Conservation (phyloP, 1,140 invertebrate genomes). For the Pseudomyrmex flavicornis region DNA sequence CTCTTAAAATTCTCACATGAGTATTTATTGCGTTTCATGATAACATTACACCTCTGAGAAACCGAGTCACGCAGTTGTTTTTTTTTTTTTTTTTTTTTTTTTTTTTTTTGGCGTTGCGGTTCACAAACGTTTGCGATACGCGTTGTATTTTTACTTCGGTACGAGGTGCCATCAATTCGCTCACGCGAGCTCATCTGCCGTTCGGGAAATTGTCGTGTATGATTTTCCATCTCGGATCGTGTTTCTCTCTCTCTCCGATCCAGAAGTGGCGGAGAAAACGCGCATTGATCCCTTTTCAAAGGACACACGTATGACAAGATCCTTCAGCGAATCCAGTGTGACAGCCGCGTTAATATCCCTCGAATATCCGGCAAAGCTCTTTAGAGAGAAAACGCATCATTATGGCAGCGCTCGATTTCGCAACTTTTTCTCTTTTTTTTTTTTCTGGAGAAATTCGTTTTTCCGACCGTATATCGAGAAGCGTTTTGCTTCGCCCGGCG, state of each 20-base stretch:
- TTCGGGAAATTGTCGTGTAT: not conserved
- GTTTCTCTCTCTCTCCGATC: conserved; percentile 19
- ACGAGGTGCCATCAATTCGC: not conserved
- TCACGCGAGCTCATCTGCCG: not conserved
- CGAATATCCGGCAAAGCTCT: conserved; percentile 28
- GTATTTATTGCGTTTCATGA: conserved; percentile 26
- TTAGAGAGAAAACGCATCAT: conserved; percentile 9
- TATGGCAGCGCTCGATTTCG: conserved; percentile 31
- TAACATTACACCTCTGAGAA: not conserved
- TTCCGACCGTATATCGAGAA: not conserved
- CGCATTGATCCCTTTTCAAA: conserved; percentile 44
- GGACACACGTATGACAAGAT: conserved; percentile 36
- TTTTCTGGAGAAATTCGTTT: not conserved
- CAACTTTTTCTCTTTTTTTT: conserved; percentile 11
- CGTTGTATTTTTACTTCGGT: not conserved
- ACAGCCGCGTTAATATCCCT: conserved; percentile 26
- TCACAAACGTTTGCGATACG: not conserved
- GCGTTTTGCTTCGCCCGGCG: not conserved
- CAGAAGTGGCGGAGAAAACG: conserved; percentile 23
- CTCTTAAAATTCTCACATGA: conserved; percentile 2
- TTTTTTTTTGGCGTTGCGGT: not conserved
- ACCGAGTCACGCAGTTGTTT: not conserved
- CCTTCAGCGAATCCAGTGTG: conserved; percentile 1
- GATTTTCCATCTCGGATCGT: conserved; percentile 43
- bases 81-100: too few relatives aligned